phyloP scores from a whole-genome alignment of 2,888 invertebrate genomes.

The Lamellibrachia columna region DNA sequence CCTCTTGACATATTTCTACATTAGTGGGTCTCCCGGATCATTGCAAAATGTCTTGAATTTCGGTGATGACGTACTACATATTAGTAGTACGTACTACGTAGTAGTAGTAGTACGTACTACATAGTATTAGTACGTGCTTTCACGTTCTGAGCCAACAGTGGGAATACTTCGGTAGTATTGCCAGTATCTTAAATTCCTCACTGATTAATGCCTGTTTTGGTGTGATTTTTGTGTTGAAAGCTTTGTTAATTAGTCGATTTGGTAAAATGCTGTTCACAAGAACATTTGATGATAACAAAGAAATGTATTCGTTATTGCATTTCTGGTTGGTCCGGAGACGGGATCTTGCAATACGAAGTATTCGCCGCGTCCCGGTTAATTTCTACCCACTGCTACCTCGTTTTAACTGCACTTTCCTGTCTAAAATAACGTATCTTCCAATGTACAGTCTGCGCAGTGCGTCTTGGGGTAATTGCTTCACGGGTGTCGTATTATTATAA shows the following conservation, averaged over 20 bases:
- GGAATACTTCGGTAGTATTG: neutral
- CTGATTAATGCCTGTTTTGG: neutral
- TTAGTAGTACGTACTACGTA: too few species aligned
- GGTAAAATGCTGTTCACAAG: neutral
- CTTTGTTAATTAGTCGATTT: neutral
- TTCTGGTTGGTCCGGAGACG: neutral
- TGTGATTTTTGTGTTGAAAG: neutral
- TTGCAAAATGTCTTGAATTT: neutral
- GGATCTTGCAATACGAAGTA: too few species aligned
- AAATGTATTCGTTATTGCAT: neutral
- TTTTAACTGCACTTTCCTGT: neutral
- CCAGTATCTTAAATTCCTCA: neutral
- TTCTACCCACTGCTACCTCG: conserved; percentile 6
- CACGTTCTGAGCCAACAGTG: neutral
- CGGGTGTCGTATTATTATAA: neutral
- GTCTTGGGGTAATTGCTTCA: neutral
- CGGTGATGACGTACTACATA: neutral
- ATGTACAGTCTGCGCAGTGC: neutral
- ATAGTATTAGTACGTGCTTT: neutral
- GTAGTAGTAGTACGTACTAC: too few species aligned
- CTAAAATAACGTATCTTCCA: neutral
- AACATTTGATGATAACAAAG: neutral
- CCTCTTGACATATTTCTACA: neutral
- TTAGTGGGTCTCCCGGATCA: neutral
- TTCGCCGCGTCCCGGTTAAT: neutral